Base-by-base conservation (phyloP, 2,888 invertebrate species). In the Mamestra brassicae region DNA sequence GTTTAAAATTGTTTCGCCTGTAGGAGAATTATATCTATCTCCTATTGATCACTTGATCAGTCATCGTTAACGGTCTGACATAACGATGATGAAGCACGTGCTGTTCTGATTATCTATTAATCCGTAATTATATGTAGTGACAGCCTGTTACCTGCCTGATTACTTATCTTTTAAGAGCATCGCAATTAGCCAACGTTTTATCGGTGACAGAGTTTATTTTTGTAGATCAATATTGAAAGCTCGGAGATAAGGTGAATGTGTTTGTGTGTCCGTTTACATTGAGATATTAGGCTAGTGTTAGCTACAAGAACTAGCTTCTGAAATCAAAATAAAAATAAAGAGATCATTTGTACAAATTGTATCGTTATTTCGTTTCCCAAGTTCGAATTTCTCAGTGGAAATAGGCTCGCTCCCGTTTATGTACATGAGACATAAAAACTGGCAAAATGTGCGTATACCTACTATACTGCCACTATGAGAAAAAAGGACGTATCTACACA, bases 101-200 rank as follows among this genome's bases (percentile, higher is more conserved):
- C 55, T 66, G 54, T 57, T 15, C 65, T 10, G 72, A 66, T 79
- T 73, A 78, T 73, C 78, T 74, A 78, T 60, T 68, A 79, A 64
- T 78, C 63, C 74, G 63, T 78, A 78, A 78, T 78, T 74, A 78
- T 79, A 67, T 67, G 54, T 60, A 79, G 80, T 79, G 78, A 78
- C 78, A 78, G 81, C 70, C 77, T 66, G 81, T 78, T 74, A 79
- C 63, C 50, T 67, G 64, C 36, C 36, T 45, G 78, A 73, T 74
- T 74, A 50, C 42, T 45, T 80, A 80, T 76, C 76, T 76, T 57
- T 58, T 77, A 72, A 77, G 71, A 73, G 70, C 64, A 76, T 74
- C 76, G 57, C 64, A 70, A 79, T 79, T 70, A 70, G 54, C 54
- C 65, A 80, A 80, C 36, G 26, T 15, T 75, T 80, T 80, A 75